Evolutionary conservation across 2,888 invertebrate genomes (phyloP), one percentile per base, ranked within the genome.

Genomic region (Epirrhoe tristata): DNA sequence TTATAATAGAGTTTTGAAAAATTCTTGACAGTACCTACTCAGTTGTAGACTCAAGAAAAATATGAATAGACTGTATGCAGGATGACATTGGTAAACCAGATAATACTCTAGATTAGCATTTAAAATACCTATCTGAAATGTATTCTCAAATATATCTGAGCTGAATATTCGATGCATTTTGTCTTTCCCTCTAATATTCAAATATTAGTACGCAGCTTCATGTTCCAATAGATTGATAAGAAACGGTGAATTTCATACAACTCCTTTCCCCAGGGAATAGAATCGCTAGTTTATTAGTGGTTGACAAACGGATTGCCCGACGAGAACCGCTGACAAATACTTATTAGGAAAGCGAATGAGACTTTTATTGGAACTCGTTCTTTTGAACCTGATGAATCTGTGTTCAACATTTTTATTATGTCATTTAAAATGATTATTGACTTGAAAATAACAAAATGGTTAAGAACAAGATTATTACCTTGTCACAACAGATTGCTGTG

Each of bases 231-330:
- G 14, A 34, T 51, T 62, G 36, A 14, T 24, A 63, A 34, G 10
- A 60, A 17, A 10, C 52, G 6, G 31, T 50, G 52, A 63, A 58
- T 46, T 34, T 53, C 51, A 55, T 55, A 31, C 24, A 50, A 50
- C 51, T 59, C 55, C 32, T 10, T 51, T 36, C 54, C 36, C 50
- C 24, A n/a, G 57, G 60, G 53, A 56, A 46, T 14, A 59, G 6
- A 53, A 54, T 59, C 17, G 36, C 55, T 53, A 57, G 60, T 66
- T 66, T 66, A 66, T 61, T 66, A 61, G 52, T 60, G 53, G 46
- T 24, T 48, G 60, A 66, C 60, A 66, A 61, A 61, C 52, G 53
- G 57, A 66, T 66, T 34, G 57, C 52, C 36, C n/a, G 53, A 59
- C 24, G 39, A 32, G 14, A 59, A 16, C 46, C 34, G 55, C 52